Percentiles rank a stretch among this genome's conserved stretches.
phyloP scores from a whole-genome alignment of 1,140 invertebrate species.

The Hypothenemus hampei region DNA sequence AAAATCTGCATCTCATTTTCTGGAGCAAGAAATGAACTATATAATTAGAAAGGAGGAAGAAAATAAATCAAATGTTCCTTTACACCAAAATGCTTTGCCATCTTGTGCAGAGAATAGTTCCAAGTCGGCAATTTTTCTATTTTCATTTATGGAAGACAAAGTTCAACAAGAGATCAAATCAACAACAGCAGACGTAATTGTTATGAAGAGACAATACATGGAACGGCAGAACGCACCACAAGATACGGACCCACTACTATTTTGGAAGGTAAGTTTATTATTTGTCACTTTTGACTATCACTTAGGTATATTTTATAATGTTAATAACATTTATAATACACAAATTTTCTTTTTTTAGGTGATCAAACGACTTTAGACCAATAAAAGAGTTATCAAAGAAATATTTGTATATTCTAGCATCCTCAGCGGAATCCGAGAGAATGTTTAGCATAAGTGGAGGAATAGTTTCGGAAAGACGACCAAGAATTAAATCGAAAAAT shows the following conservation, averaged over 20 bases:
- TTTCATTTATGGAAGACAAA: background rate
- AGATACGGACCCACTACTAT: constrained; percentile 7
- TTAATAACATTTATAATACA: background rate
- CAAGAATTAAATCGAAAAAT: constrained; percentile 4
- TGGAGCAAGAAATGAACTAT: constrained; percentile 19
- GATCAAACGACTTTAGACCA: background rate
- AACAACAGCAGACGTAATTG: constrained; percentile 5
- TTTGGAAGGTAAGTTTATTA: constrained; percentile 18
- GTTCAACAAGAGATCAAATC: background rate
- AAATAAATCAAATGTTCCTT: background rate
- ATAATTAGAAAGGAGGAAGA: constrained; percentile 1
- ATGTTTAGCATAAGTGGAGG: constrained; percentile 6
- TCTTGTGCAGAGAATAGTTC: background rate
- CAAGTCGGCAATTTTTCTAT: no score
- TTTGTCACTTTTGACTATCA: no score
- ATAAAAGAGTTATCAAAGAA: background rate
- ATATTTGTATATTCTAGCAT: constrained; percentile 9
- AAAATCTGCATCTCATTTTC: background rate
- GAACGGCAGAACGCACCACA: background rate
- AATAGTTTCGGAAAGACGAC: background rate
- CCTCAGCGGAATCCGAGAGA: constrained; percentile 5
- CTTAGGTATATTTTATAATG: no score
- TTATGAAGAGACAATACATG: constrained; percentile 16
- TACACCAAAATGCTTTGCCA: background rate
- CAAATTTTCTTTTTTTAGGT: background rate